Base-by-base conservation (phyloP, 1,140 invertebrate species). In the Steinernema khuongi region DNA sequence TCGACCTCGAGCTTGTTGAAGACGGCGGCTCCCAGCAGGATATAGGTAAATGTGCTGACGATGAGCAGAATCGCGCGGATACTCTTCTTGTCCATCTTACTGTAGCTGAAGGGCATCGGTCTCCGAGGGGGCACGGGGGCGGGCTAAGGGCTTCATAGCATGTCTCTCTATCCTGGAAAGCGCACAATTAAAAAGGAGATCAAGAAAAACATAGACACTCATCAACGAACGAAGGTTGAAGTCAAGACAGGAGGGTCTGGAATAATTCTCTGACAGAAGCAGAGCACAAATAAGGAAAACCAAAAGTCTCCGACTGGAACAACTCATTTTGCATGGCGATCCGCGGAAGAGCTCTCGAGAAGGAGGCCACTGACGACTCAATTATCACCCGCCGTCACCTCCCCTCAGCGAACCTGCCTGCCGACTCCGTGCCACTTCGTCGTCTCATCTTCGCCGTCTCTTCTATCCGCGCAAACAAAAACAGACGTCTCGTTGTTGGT, bases 1-100 rank as follows among this genome's bases (percentile, higher is more conserved):
- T 94, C 91, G 22, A 94, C 96, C 88, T 99, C 97, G 74, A 99
- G 89, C 28, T 93, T 91, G 89, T 98, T 95, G 88, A 99, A 99
- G 70, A 99, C 93, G 50, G 95, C 94, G 72, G 97, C 96, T 79
- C 97, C 97, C 81, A 99, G 91, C 76, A 99, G 90, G 82, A 99
- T 90, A 89, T 99, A 99, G 67, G 95, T 97, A 88, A 98, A 96
- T 74, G 96, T 99, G 87, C 93, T 94, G 78, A 98, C 94, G 83
- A 98, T 96, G 81, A 99, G 90, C 74, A 94, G 94, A 84, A 99
- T 88, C 81, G 96, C 98, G 82, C 96, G 91, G 81, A 97, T 93
- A 90, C 98, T 99, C 90, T 99, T 96, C 43, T 67, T 67, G 68
- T 79, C 77, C 28, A 79, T 74, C 32, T 72, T 60, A 60, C 50